These are phyloP conservation scores for Lethrus apterus DNA, from an alignment of 1,140 invertebrate genomes.

Conservation along the genomic window DNA sequence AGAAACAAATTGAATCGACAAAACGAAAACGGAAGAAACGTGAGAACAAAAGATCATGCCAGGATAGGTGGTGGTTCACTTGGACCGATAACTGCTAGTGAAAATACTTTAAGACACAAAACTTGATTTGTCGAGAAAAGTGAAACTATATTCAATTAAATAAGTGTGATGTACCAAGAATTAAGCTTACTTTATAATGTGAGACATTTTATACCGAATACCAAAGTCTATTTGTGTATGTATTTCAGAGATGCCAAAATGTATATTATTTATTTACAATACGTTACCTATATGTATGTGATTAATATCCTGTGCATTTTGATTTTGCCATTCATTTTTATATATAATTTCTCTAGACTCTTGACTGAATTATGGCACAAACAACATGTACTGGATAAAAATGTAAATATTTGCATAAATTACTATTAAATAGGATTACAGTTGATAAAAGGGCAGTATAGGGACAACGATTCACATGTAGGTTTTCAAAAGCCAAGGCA, in stretches of 20 bases:
- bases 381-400: slow-evolving; percentile 12
- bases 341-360: not conserved
- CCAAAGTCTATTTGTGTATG: slow-evolving; percentile 58
- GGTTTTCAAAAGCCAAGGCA: slow-evolving; percentile 17
- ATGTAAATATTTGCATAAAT: slow-evolving; percentile 27
- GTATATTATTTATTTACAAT: slow-evolving; percentile 51
- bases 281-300: slow-evolving; percentile 46
- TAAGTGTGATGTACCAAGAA: slow-evolving; percentile 41
- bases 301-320: slow-evolving; percentile 32
- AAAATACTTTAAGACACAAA: slow-evolving; percentile 22
- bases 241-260: slow-evolving; percentile 55
- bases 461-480: slow-evolving; percentile 19
- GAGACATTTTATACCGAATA: slow-evolving; percentile 45
- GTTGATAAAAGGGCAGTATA: slow-evolving; percentile 11
- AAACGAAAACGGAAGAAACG: slow-evolving; percentile 58
- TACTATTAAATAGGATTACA: slow-evolving; percentile 14
- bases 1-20: slow-evolving; percentile 60
- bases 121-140: slow-evolving; percentile 18
- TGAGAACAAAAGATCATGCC: slow-evolving; percentile 40
- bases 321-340: slow-evolving; percentile 3
- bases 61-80: slow-evolving; percentile 44
- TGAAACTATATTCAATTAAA: slow-evolving; percentile 38
- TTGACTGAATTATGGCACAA: slow-evolving; percentile 12
- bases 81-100: slow-evolving; percentile 48
- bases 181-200: slow-evolving; percentile 28